These are phyloP conservation scores for Physella acuta DNA, from an alignment of 1,140 invertebrate species.

Conservation along the genomic window DNA sequence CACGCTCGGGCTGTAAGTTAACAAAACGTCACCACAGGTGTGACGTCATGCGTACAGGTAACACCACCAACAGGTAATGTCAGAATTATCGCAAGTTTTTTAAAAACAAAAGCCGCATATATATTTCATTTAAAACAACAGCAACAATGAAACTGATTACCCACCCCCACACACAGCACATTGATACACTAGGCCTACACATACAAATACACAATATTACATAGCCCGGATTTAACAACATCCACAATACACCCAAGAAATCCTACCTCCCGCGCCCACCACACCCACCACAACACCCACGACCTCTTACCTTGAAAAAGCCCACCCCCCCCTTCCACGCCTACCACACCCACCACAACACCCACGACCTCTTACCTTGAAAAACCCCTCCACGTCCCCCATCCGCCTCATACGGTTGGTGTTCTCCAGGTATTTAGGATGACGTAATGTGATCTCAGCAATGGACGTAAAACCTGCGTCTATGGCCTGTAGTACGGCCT, in stretches of 20 bases:
- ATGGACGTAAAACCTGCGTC: slow-evolving; percentile 54
- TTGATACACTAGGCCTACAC: no score
- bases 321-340: no score
- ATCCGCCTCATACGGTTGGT: slow-evolving; percentile 43
- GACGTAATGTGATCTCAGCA: slow-evolving; percentile 54
- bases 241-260: no score
- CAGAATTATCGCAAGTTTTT: background rate
- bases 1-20: slow-evolving; percentile 37
- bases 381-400: slow-evolving; percentile 47
- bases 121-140: background rate
- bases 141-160: background rate
- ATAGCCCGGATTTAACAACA: no score
- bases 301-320: no score
- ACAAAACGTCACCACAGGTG: background rate
- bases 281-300: no score
- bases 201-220: no score
- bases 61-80: background rate
- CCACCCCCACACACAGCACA: no score
- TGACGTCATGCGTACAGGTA: background rate
- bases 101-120: background rate
- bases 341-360: no score
- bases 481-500: slow-evolving; percentile 57
- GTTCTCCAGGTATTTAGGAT: slow-evolving; percentile 51
- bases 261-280: no score
- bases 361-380: slow-evolving; percentile 38